These are phyloP conservation scores for Molossus molossus DNA, from an alignment of 2,797 vertebrate species.

Conservation along the genomic window DNA sequence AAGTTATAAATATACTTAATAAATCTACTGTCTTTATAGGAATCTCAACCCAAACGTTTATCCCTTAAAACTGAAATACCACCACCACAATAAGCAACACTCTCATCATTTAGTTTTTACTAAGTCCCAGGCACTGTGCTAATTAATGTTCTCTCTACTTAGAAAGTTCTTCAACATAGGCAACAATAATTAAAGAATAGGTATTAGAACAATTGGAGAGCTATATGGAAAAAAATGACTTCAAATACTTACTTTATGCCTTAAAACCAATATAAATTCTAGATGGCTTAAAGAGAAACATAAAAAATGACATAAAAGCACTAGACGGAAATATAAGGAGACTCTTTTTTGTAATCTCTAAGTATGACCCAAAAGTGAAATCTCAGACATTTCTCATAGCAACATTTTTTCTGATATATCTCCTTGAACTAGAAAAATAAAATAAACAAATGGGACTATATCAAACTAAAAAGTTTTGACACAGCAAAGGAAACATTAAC, in stretches of 20 bases:
- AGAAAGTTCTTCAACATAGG: neutral
- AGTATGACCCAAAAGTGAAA: neutral
- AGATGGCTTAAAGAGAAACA: conserved; percentile 24
- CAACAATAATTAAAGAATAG: conserved; percentile 33
- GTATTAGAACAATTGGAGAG: conserved; percentile 5
- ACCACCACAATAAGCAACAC: conserved; percentile 2
- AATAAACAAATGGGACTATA: neutral
- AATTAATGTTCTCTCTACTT: neutral
- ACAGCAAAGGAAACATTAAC: neutral
- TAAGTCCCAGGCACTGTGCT: neutral
- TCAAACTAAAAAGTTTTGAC: neutral
- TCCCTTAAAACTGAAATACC: neutral
- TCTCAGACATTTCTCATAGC: no score
- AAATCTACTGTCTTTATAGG: neutral
- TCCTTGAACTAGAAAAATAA: neutral
- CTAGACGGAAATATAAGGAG: neutral
- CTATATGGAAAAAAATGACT: neutral
- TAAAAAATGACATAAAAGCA: conserved; percentile 51
- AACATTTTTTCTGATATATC: neutral
- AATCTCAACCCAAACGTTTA: conserved; percentile 5
- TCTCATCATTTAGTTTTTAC: neutral
- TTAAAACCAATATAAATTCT: conserved; percentile 50
- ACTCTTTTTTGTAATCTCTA: conserved; percentile 21
- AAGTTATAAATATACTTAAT: conserved; percentile 49
- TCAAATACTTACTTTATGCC: neutral